Evolutionary conservation across 2,888 invertebrate species (phyloP).

Genomic region (Bruchidius siliquastri): DNA sequence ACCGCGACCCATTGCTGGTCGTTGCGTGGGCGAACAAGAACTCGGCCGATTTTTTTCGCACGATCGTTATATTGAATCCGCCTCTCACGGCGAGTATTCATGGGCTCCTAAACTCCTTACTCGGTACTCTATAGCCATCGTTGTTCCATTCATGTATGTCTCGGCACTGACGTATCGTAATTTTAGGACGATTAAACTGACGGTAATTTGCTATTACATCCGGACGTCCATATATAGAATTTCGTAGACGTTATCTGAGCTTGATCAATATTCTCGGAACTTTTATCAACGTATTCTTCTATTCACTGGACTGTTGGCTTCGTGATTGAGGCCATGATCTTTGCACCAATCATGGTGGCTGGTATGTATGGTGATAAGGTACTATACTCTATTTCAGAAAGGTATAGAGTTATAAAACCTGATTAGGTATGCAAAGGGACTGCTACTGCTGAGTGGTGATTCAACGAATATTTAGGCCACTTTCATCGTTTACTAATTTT

Average conservation of each 20-base stretch:
- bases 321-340: background rate
- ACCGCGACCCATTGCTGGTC: background rate
- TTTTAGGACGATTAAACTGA: background rate
- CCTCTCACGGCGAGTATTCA: background rate
- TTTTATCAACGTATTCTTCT: background rate
- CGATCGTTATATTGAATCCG: background rate
- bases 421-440: no score
- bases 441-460: no score
- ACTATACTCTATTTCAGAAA: no score
- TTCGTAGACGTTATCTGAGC: background rate
- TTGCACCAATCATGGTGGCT: background rate
- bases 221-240: background rate
- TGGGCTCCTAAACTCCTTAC: background rate
- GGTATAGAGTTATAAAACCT: no score
- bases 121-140: background rate
- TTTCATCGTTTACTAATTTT: no score
- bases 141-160: background rate
- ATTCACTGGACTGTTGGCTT: background rate
- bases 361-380: background rate
- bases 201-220: background rate
- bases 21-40: background rate
- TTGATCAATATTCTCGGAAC: background rate
- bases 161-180: background rate
- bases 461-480: no score
- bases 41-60: background rate